phyloP scores from a whole-genome alignment of 2,888 invertebrate genomes.

The Polia nebulosa region DNA sequence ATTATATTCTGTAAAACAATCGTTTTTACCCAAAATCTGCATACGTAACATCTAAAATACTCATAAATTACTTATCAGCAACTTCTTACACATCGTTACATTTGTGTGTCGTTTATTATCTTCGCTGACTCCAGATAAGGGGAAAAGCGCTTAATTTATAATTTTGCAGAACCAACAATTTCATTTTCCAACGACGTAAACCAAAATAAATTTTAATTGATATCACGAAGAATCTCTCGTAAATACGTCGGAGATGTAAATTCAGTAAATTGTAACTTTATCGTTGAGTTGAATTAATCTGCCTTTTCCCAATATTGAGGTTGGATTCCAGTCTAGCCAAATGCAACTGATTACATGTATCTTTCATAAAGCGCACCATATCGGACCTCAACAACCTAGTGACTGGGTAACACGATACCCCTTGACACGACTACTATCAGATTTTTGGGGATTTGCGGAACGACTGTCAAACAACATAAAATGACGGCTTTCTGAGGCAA shows the following conservation, averaged over 20 bases:
- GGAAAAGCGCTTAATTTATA: slow-evolving; percentile 42
- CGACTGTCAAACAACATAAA: too few relatives aligned
- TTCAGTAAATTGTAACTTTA: slow-evolving; percentile 59
- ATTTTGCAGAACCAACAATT: slow-evolving; percentile 36
- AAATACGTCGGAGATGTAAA: slow-evolving; percentile 50
- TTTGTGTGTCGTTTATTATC: slow-evolving; percentile 48
- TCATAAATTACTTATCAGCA: slow-evolving; percentile 46
- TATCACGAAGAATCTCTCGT: slow-evolving; percentile 41
- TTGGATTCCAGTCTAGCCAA: background rate
- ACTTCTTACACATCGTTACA: slow-evolving; percentile 43
- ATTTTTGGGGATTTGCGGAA: too few relatives aligned
- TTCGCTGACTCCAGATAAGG: slow-evolving; percentile 45
- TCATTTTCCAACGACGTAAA: slow-evolving; percentile 28
- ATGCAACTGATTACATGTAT: background rate
- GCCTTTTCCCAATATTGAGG: background rate
- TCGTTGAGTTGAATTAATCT: slow-evolving; percentile 34
- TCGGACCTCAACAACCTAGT: too few relatives aligned
- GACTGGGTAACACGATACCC: too few relatives aligned
- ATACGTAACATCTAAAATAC: slow-evolving; percentile 28
- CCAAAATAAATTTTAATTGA: slow-evolving; percentile 54
- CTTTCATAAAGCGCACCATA: background rate
- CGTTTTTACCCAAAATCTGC: slow-evolving; percentile 20
- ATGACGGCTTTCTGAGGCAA: too few relatives aligned
- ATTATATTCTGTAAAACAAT: slow-evolving; percentile 9
- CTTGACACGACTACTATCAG: too few relatives aligned